These are phyloP conservation scores for Bucco capensis DNA, from an alignment of 2,113 vertebrate species.

Conservation along the genomic window DNA sequence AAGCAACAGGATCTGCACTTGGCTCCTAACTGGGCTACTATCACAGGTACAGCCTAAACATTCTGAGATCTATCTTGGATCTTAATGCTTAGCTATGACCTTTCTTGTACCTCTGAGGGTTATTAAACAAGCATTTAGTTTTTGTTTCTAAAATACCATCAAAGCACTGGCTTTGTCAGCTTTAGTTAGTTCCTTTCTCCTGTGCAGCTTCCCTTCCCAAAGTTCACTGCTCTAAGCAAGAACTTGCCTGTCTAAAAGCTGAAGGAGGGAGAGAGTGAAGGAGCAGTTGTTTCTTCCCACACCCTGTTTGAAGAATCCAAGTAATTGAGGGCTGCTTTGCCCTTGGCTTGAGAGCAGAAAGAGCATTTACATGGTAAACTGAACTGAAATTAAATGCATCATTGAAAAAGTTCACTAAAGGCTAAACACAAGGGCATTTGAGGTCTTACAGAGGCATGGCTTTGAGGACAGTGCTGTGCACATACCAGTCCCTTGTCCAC, in stretches of 20 bases:
- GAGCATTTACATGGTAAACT: neutral
- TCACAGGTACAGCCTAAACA: conserved; percentile 73
- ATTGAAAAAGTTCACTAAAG: neutral
- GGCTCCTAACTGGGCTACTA: conserved; percentile 83
- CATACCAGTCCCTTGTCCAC: neutral
- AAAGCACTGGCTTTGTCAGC: neutral
- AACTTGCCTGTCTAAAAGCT: neutral
- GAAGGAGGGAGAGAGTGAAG: neutral
- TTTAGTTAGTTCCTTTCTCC: neutral
- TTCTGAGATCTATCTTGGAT: neutral
- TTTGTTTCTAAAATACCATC: neutral
- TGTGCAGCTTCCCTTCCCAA: neutral
- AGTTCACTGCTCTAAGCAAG: neutral
- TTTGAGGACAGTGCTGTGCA: too few species aligned
- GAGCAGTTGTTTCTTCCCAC: neutral
- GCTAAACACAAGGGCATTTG: neutral
- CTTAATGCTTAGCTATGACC: neutral
- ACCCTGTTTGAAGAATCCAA: neutral
- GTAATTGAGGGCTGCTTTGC: neutral
- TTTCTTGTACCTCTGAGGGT: neutral
- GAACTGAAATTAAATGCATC: neutral
- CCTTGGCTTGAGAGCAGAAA: neutral
- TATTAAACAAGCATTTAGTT: neutral
- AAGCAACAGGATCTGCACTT: conserved; percentile 76
- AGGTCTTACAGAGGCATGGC: too few species aligned